phyloP scores from a whole-genome alignment of 2,797 vertebrate species.

The Enteromius thamalakanensis region DNA sequence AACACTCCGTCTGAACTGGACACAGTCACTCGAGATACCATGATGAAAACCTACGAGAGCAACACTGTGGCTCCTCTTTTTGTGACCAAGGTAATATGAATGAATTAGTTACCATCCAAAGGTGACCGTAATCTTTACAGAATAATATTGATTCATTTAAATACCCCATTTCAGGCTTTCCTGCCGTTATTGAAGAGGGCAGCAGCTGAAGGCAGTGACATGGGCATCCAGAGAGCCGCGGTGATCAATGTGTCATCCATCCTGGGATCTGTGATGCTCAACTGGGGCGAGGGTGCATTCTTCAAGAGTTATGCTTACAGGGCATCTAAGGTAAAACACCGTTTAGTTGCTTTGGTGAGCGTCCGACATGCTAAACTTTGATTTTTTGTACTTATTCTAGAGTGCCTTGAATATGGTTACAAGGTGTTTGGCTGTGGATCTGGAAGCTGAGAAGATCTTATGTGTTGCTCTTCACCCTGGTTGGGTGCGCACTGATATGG shows the following conservation, averaged over 20 bases:
- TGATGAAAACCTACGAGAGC: constrained; percentile 73
- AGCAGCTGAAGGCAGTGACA: constrained; percentile 61
- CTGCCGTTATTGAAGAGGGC: constrained; percentile 73
- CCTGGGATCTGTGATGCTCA: constrained; percentile 69
- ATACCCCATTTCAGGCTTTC: constrained; percentile 55
- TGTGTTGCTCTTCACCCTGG: constrained; percentile 76
- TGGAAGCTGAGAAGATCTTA: constrained; percentile 73
- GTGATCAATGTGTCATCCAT: constrained; percentile 75
- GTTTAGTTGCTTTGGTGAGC: neutral
- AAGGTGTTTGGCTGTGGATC: constrained; percentile 72
- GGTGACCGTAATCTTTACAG: neutral
- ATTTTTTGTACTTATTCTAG: constrained; percentile 26
- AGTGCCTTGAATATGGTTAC: constrained; percentile 77
- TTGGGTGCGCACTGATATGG: constrained; percentile 81
- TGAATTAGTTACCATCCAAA: no score
- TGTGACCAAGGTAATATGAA: constrained; percentile 69
- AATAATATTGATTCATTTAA: neutral
- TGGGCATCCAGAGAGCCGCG: constrained; percentile 73
- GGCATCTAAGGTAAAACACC: constrained; percentile 71
- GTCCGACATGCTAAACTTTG: neutral
- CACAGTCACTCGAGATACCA: constrained; percentile 69
- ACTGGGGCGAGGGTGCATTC: constrained; percentile 54
- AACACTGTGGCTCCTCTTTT: constrained; percentile 73
- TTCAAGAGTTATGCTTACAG: constrained; percentile 70
- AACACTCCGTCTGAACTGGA: constrained; percentile 61